Evolutionary conservation across 2,888 invertebrate genomes (phyloP).

Genomic region (Colletes collaris): DNA sequence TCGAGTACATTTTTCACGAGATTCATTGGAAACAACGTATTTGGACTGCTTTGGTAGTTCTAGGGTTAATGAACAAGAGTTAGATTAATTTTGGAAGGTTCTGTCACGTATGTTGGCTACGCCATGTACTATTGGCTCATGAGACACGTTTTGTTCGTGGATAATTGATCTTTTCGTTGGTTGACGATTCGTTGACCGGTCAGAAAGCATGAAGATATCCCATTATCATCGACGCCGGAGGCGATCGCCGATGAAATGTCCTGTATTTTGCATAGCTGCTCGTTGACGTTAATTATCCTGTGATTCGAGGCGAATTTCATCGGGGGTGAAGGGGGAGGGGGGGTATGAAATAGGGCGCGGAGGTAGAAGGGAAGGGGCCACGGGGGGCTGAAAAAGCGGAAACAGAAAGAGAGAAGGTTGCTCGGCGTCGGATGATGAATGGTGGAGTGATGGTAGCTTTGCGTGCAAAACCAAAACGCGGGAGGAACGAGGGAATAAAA

Average conservation of each 20-base stretch:
- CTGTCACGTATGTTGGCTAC: too few relatives aligned
- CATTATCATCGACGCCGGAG: slow-evolving; percentile 41
- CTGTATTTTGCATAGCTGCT: slow-evolving; percentile 39
- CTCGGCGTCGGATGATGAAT: slow-evolving; percentile 81
- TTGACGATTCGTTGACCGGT: slow-evolving; percentile 4
- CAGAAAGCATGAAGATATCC: slow-evolving; percentile 40
- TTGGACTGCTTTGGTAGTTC: too few relatives aligned
- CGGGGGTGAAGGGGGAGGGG: not conserved
- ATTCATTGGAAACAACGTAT: too few relatives aligned
- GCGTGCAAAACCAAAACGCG: slow-evolving; percentile 78
- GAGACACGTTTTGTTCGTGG: too few relatives aligned
- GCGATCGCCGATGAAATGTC: slow-evolving; percentile 30
- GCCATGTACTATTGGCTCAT: too few relatives aligned
- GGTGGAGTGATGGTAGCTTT: slow-evolving; percentile 81
- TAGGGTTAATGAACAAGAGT: too few relatives aligned
- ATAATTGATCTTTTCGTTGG: slow-evolving; percentile 26
- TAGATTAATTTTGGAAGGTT: too few relatives aligned
- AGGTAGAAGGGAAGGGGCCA: not conserved
- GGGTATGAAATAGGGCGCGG: slow-evolving; percentile 35
- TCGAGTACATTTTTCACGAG: too few relatives aligned
- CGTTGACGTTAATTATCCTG: slow-evolving; percentile 59
- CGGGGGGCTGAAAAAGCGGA: slow-evolving; percentile 61
- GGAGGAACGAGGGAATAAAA: slow-evolving; percentile 48
- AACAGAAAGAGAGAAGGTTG: slow-evolving; percentile 66
- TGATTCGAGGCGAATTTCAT: slow-evolving; percentile 67